Evolutionary conservation across 2,888 invertebrate species (phyloP).

Genomic region (Lomographa bimaculata): DNA sequence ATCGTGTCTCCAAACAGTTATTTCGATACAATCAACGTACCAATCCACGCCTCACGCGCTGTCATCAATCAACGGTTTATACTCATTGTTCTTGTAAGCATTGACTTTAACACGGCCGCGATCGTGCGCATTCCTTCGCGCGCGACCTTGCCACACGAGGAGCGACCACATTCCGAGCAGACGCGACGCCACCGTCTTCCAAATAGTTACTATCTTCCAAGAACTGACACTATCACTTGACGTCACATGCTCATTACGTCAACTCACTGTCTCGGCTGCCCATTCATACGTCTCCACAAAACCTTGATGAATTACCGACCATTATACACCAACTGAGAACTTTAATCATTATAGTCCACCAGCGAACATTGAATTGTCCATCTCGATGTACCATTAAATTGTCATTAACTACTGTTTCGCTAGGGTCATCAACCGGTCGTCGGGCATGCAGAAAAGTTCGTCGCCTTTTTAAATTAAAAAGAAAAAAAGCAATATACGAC

Average conservation of each 20-base stretch:
- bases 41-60: constrained; percentile 6
- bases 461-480: constrained; percentile 58
- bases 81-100: constrained; percentile 6
- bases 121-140: constrained; percentile 46
- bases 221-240: constrained; percentile 37
- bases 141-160: constrained; percentile 49
- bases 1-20: not conserved
- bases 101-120: constrained; percentile 18
- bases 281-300: constrained; percentile 56
- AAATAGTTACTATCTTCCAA: constrained; percentile 38
- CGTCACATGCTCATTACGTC: constrained; percentile 31
- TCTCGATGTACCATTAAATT: constrained; percentile 18
- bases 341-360: constrained; percentile 25
- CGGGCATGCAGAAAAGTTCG: constrained; percentile 64
- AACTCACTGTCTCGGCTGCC: constrained; percentile 34
- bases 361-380: constrained; percentile 34
- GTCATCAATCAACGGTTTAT: constrained; percentile 5
- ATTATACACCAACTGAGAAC: constrained; percentile 31
- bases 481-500: constrained; percentile 54
- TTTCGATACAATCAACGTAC: not conserved
- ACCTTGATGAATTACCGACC: constrained; percentile 46
- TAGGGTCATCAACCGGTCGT: constrained; percentile 67
- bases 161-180: constrained; percentile 46
- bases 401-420: constrained; percentile 26
- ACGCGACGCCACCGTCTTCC: constrained; percentile 12